These are phyloP conservation scores for Volucella zonaria DNA, from an alignment of 2,888 invertebrate species.

Conservation along the genomic window DNA sequence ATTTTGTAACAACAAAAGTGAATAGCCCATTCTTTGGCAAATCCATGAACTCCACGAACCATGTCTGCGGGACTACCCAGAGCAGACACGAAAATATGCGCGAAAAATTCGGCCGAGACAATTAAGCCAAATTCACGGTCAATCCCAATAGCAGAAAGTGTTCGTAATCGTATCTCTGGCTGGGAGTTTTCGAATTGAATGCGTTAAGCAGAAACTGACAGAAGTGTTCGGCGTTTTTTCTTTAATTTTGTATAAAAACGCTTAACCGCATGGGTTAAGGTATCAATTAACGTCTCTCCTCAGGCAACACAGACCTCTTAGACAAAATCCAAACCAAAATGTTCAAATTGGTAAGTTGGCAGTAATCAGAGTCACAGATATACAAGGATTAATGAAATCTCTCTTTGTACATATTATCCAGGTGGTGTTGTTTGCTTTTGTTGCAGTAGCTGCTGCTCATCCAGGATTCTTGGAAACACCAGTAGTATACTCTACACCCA, in stretches of 20 bases:
- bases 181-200: constrained; percentile 9
- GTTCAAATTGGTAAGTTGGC: constrained; percentile 79
- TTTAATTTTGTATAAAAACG: constrained; percentile 48
- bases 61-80: constrained; percentile 17
- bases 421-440: constrained; percentile 80
- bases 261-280: not conserved
- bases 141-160: constrained; percentile 13
- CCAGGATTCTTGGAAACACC: constrained; percentile 77
- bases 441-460: constrained; percentile 79
- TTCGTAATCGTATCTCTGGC: not conserved
- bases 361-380: too few relatives aligned
- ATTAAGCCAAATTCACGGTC: constrained; percentile 62
- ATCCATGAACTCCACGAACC: constrained; percentile 56
- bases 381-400: too few relatives aligned
- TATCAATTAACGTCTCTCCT: constrained; percentile 48
- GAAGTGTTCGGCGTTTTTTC: constrained; percentile 2
- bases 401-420: constrained; percentile 43
- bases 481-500: constrained; percentile 74
- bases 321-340: constrained; percentile 76
- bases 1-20: constrained; percentile 18
- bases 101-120: constrained; percentile 43
- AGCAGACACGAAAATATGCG: constrained; percentile 14
- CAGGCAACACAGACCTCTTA: constrained; percentile 79
- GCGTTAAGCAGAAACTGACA: not conserved
- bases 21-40: constrained; percentile 7